Evolutionary conservation across 2,113 vertebrate genomes (phyloP), one percentile per base, ranked within the genome.

Genomic region (Cynoglossus semilaevis): DNA sequence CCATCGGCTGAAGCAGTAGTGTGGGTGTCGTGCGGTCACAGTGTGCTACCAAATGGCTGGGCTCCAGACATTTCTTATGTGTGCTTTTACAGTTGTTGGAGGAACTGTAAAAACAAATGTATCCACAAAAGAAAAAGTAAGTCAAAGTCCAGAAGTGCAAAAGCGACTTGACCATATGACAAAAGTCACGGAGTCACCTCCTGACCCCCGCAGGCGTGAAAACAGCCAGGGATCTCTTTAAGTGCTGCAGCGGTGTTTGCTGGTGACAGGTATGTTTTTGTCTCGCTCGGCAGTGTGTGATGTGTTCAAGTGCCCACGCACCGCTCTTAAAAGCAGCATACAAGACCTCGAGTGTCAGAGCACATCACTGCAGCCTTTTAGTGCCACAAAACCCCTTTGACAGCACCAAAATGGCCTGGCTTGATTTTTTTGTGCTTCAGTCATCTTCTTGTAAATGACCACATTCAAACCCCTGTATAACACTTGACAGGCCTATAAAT

Each of bases 221-320:
- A 74, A 60, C 58, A 67, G 65, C 56, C 36, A 59, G 51, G 60
- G 79, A 71, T 76, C 67, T 72, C 60, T 68, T 77, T 86, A 88
- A 89, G 88, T 87, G 85, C 78, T 72, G 75, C 57, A 4, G 50
- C 7, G 41, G 53, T 52, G 84, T 76, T 72, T 49, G 66, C 55
- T 14, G 51, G 83, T 88, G 90, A 89, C 90, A 89, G 87, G 80
- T 85, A 80, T 82, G 81, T 77, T 84, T 88, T 87, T 82, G 84
- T 88, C 85, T 85, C 34, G 72, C 72, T 74, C 58, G 57, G 80
- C 81, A 67, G 74, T 46, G 54, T 82, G 83, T 78, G 85, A 86
- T 83, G 78, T 70, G 57, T 76, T 75, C 22, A 76, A 88, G 86
- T 87, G 86, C 85, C 80, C 84, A 82, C 59, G 81, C 81, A 63